Conservation (phyloP, 1,140 invertebrate genomes). For the Diuraphis noxia region DNA sequence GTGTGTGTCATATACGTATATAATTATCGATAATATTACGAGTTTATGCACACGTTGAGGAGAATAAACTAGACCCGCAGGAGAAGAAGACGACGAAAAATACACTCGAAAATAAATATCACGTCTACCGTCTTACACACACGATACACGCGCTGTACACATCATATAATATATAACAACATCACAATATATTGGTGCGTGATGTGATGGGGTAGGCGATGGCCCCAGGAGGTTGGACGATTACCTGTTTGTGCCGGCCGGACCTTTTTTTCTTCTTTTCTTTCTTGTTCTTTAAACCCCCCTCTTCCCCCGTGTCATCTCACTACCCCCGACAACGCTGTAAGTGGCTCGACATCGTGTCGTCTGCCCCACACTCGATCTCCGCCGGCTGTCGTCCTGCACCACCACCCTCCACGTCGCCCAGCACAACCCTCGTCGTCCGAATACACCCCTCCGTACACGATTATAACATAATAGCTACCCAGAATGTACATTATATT, state of each 20-base stretch:
- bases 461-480: neutral
- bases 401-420: neutral
- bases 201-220: neutral
- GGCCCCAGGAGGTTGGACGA: neutral
- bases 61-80: neutral
- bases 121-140: neutral
- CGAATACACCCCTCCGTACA: neutral
- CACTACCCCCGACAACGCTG: neutral
- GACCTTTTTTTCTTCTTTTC: constrained; percentile 39
- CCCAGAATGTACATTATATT: neutral
- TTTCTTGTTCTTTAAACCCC: neutral
- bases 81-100: neutral
- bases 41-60: neutral
- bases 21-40: too few relatives aligned
- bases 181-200: neutral
- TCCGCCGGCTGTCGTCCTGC: constrained; percentile 6
- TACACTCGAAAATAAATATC: neutral
- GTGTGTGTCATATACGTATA: neutral
- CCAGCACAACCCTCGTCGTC: neutral
- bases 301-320: neutral
- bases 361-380: constrained; percentile 27
- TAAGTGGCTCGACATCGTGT: constrained; percentile 1
- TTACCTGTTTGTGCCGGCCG: constrained; percentile 6
- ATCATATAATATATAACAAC: neutral
- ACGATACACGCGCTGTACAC: neutral